These are phyloP conservation scores for Lasioglossum zephyrum DNA, from an alignment of 2,888 invertebrate genomes.

Conservation along the genomic window DNA sequence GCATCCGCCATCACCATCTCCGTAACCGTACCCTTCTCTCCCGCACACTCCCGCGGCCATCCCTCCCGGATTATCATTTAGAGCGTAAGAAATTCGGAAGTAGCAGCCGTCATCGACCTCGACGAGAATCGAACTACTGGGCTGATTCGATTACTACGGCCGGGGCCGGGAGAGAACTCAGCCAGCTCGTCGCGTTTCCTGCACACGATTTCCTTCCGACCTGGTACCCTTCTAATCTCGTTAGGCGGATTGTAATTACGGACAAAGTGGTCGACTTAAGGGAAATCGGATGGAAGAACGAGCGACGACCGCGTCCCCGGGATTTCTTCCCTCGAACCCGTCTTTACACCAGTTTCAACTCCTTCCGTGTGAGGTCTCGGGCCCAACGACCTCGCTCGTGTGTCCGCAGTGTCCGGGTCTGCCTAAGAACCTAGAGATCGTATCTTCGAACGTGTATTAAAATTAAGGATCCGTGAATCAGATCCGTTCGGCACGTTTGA, in stretches of 20 bases:
- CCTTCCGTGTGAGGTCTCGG: neutral
- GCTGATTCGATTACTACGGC: conserved; percentile 40
- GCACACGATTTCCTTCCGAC: conserved; percentile 50
- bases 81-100: conserved; percentile 7
- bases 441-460: too few relatives aligned
- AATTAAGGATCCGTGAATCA: too few relatives aligned
- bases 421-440: neutral
- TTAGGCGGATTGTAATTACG: conserved; percentile 76
- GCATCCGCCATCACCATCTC: neutral
- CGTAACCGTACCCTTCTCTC: neutral
- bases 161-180: neutral
- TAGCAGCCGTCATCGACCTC: neutral
- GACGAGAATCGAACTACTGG: conserved; percentile 16
- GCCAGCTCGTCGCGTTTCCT: conserved; percentile 34
- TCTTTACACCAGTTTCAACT: neutral
- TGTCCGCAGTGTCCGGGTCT: neutral
- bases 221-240: conserved; percentile 68
- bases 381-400: neutral
- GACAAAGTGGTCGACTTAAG: conserved; percentile 64
- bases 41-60: neutral
- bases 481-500: too few relatives aligned
- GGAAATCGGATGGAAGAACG: conserved; percentile 53
- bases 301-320: conserved; percentile 19
- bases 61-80: neutral
- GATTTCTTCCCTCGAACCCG: conserved; percentile 29